Evolutionary conservation across 2,113 vertebrate species (phyloP), one percentile per base, ranked within the genome.

Genomic region (Tretioscincus oriximinensis): DNA sequence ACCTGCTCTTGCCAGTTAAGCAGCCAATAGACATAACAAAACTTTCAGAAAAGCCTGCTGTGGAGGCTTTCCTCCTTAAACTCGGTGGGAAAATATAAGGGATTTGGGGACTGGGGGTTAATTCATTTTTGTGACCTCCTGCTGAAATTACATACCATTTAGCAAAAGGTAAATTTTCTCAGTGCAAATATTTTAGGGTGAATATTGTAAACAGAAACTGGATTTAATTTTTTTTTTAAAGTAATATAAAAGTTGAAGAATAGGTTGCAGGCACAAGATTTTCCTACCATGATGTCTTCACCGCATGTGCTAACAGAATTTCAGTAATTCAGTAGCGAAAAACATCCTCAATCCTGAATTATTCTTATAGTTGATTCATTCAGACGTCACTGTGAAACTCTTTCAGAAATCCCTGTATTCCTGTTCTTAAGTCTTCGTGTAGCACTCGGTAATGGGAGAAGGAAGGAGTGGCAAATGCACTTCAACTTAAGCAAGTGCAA

Each of bases 51-150:
- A 77, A 70, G 61, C n/a, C 82, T 77, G 6, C 76, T 83, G 84
- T 83, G 61, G 24, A 21, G 51, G n/a, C 54, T 58, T 60, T 80
- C 86, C 60, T 61, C 81, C 78, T 78, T 69, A 29, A 76, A 70
- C 64, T 22, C 81, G 35, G 26, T 8, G 16, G 51, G 71, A 80
- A 69, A 89, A 83, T 91, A 86, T 78, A 85, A 60, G 76, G 79
- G 77, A 28, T 65, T 88, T 86, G 87, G 90, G 87, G 86, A 85
- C 88, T 92, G 81, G 0, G 4, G 77, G 61, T 86, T 88, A 88
- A 88, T 88, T 88, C 81, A 69, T 88, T 83, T 87, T 86, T 70
- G 80, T 86, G 84, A 76, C 78, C 81, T n/a, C 45, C 45, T 0
- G 20, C 76, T 81, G 76, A 75, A 88, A 81, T 73, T 73, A 11